Base-by-base conservation (phyloP, 2,797 vertebrate species). In the Rhyacichthys aspro region DNA sequence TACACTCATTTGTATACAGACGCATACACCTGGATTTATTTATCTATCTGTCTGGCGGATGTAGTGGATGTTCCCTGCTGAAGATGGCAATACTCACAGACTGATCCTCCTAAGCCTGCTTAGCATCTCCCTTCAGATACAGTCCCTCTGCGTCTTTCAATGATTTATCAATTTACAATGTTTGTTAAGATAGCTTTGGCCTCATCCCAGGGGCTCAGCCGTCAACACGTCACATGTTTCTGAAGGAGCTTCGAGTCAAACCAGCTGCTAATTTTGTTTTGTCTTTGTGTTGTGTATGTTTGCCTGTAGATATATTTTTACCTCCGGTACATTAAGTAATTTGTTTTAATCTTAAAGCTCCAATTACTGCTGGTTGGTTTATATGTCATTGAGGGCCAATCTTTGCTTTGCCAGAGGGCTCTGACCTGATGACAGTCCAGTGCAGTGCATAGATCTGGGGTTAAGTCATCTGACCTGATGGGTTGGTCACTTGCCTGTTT, bases 141-240 rank as follows among this genome's bases (percentile, higher is more conserved):
- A 91, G 90, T 94, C 91, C 90, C 92, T 75, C 64, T 67, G 89
- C 83, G 85, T 55, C 85, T 76, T 83, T 55, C 92, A 93, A 93
- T 92, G 92, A 93, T 93, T 94, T 93, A 93, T 94, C 92, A 93
- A 93, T 94, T 93, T 92, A 90, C 91, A 85, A 83, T 92, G 91
- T 94, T 94, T 93, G 91, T 84, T 90, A 91, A 89, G 86, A 79
- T 86, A 87, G 87, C 89, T 91, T 90, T 89, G 77, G 53, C 1
- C 7, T 53, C 28, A 34, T 72, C 78, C 79, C 80, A 74, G 63
- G 64, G 34, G 82, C 76, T 77, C 82, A 67, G 34, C 45, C 14
- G 72, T 50, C 37, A 23, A 66, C 23, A 19, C 17, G 2, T 52
- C 65, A 55, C 46, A 15, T 65, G 58, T 67, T 69, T 43, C 41